Conservation (phyloP, 2,797 vertebrate species). For the Danio albolineatus region DNA sequence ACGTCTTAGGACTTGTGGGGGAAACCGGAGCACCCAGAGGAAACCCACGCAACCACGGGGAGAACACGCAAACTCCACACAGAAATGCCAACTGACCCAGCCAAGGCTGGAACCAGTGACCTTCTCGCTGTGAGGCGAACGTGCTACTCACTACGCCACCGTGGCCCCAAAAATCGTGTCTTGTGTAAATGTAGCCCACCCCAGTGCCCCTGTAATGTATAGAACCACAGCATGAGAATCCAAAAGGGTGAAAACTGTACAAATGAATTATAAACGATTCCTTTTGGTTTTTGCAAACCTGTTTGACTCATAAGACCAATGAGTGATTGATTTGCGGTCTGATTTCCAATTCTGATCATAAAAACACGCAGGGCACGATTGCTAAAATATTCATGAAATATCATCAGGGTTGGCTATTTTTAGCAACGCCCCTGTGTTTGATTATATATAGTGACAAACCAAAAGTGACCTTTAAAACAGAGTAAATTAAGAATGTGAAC, state of each 20-base stretch:
- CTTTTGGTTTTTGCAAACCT: background rate
- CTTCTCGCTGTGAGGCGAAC: no score
- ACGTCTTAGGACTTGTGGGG: no score
- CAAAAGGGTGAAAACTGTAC: background rate
- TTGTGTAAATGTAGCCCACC: no score
- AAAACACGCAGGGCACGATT: background rate
- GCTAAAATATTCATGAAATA: background rate
- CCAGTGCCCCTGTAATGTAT: background rate
- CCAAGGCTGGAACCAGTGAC: no score
- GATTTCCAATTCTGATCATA: slow-evolving; percentile 6
- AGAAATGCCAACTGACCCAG: no score
- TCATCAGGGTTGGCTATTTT: background rate
- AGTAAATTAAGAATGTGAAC: background rate
- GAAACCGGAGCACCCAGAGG: no score
- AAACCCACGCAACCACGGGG: no score
- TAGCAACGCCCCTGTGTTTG: background rate
- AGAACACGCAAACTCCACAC: no score
- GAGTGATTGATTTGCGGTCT: background rate
- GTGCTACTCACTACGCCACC: no score
- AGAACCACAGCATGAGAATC: background rate
- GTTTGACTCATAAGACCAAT: background rate
- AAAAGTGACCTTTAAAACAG: background rate
- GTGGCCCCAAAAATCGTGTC: no score
- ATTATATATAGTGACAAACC: no score
- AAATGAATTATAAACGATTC: background rate